Percentiles rank a stretch among this genome's conserved stretches.
Evolutionary conservation across 2,113 vertebrate species (phyloP).

Genomic region (Cyprichromis sp.): DNA sequence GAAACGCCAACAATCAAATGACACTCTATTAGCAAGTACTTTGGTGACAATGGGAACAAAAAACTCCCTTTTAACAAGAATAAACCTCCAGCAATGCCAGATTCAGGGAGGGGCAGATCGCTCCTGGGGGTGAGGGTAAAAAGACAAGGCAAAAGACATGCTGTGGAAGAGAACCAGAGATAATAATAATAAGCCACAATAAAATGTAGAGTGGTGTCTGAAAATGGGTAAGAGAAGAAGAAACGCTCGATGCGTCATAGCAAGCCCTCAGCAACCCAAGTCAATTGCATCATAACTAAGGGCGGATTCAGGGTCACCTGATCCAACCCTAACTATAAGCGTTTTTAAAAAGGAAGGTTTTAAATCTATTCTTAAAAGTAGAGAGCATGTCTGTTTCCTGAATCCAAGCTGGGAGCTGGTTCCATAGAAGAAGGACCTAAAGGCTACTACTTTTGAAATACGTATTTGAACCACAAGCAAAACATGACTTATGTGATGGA

Average conservation of each 20-base stretch:
- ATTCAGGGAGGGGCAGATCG: neutral
- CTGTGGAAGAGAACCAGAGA: neutral
- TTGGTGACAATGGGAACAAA: neutral
- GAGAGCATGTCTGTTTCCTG: neutral
- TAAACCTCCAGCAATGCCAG: neutral
- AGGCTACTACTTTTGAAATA: neutral
- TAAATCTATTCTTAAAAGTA: neutral
- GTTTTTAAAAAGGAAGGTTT: neutral
- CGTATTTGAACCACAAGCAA: neutral
- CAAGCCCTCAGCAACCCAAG: neutral
- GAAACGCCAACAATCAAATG: neutral
- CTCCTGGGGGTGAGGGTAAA: neutral
- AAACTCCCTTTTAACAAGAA: neutral
- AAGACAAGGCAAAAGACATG: neutral
- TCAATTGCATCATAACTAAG: neutral
- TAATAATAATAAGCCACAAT: neutral
- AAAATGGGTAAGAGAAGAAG: neutral
- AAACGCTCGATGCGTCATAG: neutral
- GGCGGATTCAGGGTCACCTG: neutral
- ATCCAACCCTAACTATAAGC: neutral
- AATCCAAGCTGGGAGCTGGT: neutral
- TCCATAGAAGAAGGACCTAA: neutral
- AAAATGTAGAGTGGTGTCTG: neutral
- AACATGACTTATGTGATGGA: neutral
- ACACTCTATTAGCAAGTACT: neutral